Evolutionary conservation across 2,888 invertebrate genomes (phyloP).

Genomic region (Stictocephala bisonia): DNA sequence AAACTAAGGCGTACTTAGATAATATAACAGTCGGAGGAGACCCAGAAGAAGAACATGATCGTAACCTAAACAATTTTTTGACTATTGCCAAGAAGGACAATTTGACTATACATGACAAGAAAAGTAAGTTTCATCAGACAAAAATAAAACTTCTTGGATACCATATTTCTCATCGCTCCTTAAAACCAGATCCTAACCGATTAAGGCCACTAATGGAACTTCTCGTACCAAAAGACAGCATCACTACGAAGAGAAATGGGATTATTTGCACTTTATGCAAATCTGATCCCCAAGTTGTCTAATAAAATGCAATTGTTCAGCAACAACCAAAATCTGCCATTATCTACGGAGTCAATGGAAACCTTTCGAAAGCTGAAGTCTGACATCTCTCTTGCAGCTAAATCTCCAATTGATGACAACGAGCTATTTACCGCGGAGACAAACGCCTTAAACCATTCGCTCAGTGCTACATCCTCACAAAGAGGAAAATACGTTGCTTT

Average conservation of each 20-base stretch:
- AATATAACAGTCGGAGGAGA: conserved; percentile 35
- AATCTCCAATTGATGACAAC: neutral
- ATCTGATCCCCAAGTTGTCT: conserved; percentile 35
- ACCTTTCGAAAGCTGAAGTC: conserved; percentile 19
- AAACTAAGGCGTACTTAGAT: conserved; percentile 29
- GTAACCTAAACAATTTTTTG: conserved; percentile 17
- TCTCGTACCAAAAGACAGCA: conserved; percentile 1
- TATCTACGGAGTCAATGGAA: neutral
- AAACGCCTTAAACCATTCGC: neutral
- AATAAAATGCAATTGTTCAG: conserved; percentile 18
- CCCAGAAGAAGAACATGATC: conserved; percentile 31
- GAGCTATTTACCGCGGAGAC: neutral
- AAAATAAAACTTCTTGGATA: conserved; percentile 36
- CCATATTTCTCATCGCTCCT: conserved; percentile 28
- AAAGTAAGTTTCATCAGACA: conserved; percentile 30
- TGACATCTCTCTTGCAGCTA: conserved; percentile 6
- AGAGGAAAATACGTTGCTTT: conserved; percentile 35
- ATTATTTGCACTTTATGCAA: conserved; percentile 31
- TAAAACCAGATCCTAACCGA: conserved; percentile 35
- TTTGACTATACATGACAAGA: conserved; percentile 25
- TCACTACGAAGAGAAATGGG: conserved; percentile 20
- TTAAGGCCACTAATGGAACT: conserved; percentile 1
- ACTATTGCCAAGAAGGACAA: conserved; percentile 20
- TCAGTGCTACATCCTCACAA: conserved; percentile 25
- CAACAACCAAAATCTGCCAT: conserved; percentile 8